Evolutionary conservation across 1,140 invertebrate species (phyloP).

Genomic region (Drosophila setifemur): DNA sequence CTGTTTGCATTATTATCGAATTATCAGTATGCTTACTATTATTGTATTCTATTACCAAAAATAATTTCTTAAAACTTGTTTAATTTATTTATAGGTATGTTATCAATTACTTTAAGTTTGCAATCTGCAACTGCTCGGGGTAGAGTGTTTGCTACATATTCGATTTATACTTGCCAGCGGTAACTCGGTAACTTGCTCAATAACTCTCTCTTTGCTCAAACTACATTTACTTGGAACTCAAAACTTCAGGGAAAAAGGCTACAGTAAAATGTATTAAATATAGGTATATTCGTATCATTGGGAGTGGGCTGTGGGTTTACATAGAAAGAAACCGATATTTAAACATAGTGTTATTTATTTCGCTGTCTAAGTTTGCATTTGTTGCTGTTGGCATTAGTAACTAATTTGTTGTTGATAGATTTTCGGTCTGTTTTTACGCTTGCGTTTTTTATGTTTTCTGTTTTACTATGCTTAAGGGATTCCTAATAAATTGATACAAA

Average conservation of each 20-base stretch:
- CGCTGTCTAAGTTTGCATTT: conserved; percentile 20
- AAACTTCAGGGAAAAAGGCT: conserved; percentile 62
- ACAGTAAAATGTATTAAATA: conserved; percentile 52
- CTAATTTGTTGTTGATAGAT: conserved; percentile 68
- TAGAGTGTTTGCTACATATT: conserved; percentile 53
- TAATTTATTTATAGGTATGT: conserved; percentile 71
- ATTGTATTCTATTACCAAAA: conserved; percentile 81
- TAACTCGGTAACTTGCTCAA: conserved; percentile 47
- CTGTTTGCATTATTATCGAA: conserved; percentile 72
- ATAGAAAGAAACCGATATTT: conserved; percentile 69
- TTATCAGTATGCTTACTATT: conserved; percentile 62
- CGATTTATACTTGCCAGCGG: conserved; percentile 62
- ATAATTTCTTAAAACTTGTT: conserved; percentile 81
- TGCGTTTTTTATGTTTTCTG: conserved; percentile 19
- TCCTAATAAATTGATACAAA: conserved; percentile 63
- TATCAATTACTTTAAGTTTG: conserved; percentile 68
- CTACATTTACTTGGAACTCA: conserved; percentile 51
- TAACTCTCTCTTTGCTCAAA: conserved; percentile 46
- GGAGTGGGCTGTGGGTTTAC: conserved; percentile 24
- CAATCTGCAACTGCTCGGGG: conserved; percentile 25
- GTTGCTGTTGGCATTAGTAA: conserved; percentile 54
- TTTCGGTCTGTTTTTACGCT: conserved; percentile 16
- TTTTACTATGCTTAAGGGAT: conserved; percentile 22
- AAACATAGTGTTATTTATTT: conserved; percentile 35
- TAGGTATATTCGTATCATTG: conserved; percentile 5